These are phyloP conservation scores for Ispidina picta DNA, from an alignment of 2,797 vertebrate genomes.

Conservation along the genomic window DNA sequence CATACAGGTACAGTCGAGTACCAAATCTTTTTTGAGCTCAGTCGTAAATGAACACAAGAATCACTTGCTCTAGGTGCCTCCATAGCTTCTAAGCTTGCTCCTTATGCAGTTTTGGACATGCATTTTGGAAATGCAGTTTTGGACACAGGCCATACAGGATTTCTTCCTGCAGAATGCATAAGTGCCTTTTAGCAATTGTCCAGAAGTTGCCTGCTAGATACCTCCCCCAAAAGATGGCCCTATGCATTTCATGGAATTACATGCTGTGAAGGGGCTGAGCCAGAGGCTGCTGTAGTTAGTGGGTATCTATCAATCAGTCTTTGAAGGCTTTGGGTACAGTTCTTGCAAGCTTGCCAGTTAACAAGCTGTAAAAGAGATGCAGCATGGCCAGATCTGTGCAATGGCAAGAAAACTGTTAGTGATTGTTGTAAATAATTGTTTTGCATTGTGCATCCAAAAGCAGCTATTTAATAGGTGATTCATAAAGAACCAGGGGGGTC, in stretches of 20 bases:
- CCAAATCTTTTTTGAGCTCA: conserved; percentile 14
- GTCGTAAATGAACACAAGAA: background rate
- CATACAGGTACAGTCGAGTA: background rate
- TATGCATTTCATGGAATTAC: background rate
- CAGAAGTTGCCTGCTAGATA: background rate
- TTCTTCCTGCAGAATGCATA: conserved; percentile 10
- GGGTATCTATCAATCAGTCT: background rate
- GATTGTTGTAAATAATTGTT: background rate
- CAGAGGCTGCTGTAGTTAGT: background rate
- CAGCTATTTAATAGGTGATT: background rate
- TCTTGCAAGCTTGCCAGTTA: background rate
- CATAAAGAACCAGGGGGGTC: background rate
- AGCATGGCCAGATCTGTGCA: background rate
- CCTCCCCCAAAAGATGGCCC: background rate
- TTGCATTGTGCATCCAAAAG: background rate
- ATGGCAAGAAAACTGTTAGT: background rate
- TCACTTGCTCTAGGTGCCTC: conserved; percentile 30
- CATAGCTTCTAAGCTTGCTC: conserved; percentile 64
- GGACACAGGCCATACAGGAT: conserved; percentile 43
- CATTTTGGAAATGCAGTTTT: conserved; percentile 72
- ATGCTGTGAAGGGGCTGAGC: background rate
- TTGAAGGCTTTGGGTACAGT: background rate
- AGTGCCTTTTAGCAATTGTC: background rate
- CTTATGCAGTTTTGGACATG: conserved; percentile 42
- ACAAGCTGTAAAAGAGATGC: background rate